A percentile compares a stretch with the other conserved stretches of the same genome.
These are phyloP conservation scores for Dryocosmus kuriphilus DNA, from an alignment of 2,888 invertebrate species.

Conservation along the genomic window DNA sequence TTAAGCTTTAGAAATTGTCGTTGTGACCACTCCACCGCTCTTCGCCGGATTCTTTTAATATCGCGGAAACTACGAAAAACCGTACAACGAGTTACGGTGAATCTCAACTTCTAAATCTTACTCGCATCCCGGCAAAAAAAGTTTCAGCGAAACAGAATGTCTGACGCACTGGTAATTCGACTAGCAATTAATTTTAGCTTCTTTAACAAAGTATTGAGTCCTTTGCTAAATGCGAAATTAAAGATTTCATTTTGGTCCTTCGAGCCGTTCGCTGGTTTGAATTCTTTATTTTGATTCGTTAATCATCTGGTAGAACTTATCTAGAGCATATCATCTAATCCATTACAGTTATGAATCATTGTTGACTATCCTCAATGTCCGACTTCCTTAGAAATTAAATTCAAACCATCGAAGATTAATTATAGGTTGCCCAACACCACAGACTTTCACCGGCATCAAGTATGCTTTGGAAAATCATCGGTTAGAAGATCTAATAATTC, in stretches of 20 bases:
- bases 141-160: neutral
- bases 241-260: neutral
- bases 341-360: neutral
- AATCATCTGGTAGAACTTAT: neutral
- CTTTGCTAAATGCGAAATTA: neutral
- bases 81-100: constrained; percentile 13
- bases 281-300: too few relatives aligned
- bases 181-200: neutral
- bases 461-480: constrained; percentile 22
- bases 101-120: constrained; percentile 38
- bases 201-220: neutral
- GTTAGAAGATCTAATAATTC: neutral
- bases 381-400: neutral
- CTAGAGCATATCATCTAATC: neutral
- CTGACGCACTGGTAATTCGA: neutral
- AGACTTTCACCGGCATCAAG: neutral
- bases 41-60: constrained; percentile 42
- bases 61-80: constrained; percentile 36
- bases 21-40: constrained; percentile 42
- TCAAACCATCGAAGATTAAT: neutral
- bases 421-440: neutral
- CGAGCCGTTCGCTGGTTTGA: neutral
- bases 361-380: neutral
- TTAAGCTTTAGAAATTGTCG: constrained; percentile 39
- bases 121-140: constrained; percentile 20